Conservation (phyloP, 2,113 vertebrate species). For the Zosterops pallidus region DNA sequence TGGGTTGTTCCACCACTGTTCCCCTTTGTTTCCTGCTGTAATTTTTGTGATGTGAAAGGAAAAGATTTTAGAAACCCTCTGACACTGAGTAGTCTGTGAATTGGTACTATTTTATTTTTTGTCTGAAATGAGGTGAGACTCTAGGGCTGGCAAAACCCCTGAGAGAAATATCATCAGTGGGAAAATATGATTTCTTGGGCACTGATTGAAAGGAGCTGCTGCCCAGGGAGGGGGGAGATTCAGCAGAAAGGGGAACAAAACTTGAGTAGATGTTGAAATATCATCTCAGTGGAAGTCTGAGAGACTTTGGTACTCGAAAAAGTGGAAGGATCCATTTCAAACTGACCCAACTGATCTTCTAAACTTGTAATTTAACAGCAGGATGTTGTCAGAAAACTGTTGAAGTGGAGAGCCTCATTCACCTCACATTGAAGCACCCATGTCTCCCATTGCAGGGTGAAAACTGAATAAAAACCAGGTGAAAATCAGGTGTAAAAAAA, state of each 20-base stretch:
- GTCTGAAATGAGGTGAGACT: background rate
- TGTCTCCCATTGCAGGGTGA: background rate
- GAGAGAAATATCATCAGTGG: background rate
- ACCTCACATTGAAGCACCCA: background rate
- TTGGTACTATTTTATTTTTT: background rate
- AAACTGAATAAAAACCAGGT: background rate
- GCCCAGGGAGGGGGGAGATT: background rate
- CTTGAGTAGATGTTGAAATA: background rate
- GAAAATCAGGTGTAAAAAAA: background rate
- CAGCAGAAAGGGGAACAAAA: background rate
- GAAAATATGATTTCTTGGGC: background rate
- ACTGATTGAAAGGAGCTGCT: background rate
- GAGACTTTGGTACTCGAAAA: no score
- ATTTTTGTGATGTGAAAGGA: background rate
- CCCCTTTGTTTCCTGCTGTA: background rate
- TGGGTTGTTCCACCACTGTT: background rate
- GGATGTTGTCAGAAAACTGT: accelerated
- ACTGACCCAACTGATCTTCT: background rate
- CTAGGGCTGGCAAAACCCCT: background rate
- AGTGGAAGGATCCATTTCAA: background rate
- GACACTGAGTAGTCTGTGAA: background rate
- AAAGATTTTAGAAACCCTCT: background rate
- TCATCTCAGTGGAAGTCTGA: no score
- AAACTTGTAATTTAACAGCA: background rate
- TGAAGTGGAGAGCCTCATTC: background rate